phyloP scores from a whole-genome alignment of 2,797 vertebrate genomes.

The Peromyscus attwateri region DNA sequence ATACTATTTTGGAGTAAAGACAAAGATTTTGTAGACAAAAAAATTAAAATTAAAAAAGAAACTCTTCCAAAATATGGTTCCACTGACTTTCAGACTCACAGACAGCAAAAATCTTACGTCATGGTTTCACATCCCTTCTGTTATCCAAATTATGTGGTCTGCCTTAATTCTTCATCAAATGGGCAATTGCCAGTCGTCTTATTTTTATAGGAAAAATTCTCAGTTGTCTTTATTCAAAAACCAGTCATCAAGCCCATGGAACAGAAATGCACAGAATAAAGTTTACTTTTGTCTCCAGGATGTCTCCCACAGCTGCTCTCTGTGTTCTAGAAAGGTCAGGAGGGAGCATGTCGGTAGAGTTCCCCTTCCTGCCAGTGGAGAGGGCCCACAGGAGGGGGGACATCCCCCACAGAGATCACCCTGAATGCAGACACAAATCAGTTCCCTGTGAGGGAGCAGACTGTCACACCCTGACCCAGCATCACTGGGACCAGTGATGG shows the following conservation, averaged over 20 bases:
- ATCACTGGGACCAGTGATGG: rapidly evolving
- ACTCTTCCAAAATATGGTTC: not conserved
- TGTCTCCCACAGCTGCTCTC: not conserved
- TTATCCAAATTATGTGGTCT: not conserved
- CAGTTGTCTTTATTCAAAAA: not conserved
- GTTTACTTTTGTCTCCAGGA: no score
- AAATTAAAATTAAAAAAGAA: not conserved
- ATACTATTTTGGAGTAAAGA: not conserved
- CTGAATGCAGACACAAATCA: not conserved
- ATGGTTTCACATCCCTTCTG: not conserved
- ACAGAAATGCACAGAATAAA: not conserved
- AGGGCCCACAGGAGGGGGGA: not conserved
- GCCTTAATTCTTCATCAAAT: not conserved
- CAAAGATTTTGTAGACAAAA: not conserved
- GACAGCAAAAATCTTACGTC: rapidly evolving
- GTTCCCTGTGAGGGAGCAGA: not conserved
- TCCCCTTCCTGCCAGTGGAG: conserved; percentile 9
- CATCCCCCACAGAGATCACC: conserved; percentile 44
- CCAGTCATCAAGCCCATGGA: not conserved
- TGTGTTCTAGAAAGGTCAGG: not conserved
- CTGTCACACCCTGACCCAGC: rapidly evolving
- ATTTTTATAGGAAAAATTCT: not conserved
- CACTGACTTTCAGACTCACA: rapidly evolving
- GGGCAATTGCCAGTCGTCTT: not conserved
- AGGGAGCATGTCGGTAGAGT: not conserved